These are phyloP conservation scores for Calcarius lapponicus DNA, from an alignment of 2,797 vertebrate species.

Conservation along the genomic window DNA sequence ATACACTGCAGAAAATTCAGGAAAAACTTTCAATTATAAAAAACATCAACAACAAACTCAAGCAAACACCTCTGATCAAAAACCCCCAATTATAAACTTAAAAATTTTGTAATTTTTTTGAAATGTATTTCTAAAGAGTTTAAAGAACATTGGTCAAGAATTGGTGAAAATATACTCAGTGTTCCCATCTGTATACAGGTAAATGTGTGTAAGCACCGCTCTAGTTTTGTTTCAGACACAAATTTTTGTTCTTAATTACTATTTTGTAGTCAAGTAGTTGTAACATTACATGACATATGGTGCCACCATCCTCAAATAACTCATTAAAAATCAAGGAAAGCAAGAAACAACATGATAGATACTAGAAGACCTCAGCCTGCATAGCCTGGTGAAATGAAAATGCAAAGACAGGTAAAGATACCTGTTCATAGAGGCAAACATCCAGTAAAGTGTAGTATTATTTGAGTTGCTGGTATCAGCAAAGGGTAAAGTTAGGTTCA, in stretches of 20 bases:
- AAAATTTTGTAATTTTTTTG: not conserved
- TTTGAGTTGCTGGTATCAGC: not conserved
- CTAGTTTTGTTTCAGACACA: not conserved
- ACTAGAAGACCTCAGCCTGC: not conserved
- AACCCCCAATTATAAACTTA: fast-evolving
- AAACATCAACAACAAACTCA: not conserved
- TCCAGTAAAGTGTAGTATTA: not conserved
- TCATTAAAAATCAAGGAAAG: not conserved
- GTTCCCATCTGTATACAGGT: not conserved
- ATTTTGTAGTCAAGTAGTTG: not conserved
- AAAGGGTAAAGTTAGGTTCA: not conserved
- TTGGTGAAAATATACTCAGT: not conserved
- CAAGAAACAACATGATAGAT: not conserved
- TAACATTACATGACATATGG: not conserved
- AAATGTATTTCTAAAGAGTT: not conserved
- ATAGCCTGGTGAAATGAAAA: not conserved
- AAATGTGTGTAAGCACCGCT: not conserved
- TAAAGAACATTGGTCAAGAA: not conserved
- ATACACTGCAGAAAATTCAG: not conserved
- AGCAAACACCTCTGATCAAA: not conserved
- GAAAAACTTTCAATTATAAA: not conserved
- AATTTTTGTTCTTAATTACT: not conserved
- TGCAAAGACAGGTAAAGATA: not conserved
- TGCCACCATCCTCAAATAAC: not conserved
- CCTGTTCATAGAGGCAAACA: not conserved